phyloP scores from a whole-genome alignment of 2,888 invertebrate species.

The Caenorhabditis wallacei region DNA sequence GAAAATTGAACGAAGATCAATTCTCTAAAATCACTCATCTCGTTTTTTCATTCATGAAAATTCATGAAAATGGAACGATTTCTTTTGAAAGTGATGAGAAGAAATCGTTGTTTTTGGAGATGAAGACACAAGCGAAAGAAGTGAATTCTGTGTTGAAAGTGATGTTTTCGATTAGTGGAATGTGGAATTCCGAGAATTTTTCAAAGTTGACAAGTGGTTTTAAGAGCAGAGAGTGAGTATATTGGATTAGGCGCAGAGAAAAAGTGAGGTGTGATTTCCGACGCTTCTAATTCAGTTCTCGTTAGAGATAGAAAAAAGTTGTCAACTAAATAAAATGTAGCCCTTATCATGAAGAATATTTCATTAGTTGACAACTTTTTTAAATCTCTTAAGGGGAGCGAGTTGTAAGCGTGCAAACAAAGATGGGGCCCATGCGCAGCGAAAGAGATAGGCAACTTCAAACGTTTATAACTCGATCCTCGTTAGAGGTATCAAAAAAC shows the following conservation, averaged over 20 bases:
- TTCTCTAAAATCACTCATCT: constrained; percentile 1
- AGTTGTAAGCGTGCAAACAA: too few species aligned
- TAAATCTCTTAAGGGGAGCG: too few species aligned
- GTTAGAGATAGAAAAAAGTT: too few species aligned
- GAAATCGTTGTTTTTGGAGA: constrained; percentile 22
- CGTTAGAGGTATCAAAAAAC: too few species aligned
- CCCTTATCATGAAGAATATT: too few species aligned
- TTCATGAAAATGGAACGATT: constrained; percentile 7
- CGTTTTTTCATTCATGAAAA: constrained; percentile 12
- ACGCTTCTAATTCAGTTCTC: too few species aligned
- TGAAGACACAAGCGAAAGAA: constrained; percentile 5
- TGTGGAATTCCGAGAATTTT: constrained; percentile 23
- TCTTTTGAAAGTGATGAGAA: constrained; percentile 12
- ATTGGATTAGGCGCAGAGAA: too few species aligned
- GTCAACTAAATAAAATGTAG: too few species aligned
- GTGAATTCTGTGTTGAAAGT: constrained; percentile 11
- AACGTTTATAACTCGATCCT: too few species aligned
- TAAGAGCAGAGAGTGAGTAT: constrained; percentile 13
- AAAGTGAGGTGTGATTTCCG: constrained; percentile 11
- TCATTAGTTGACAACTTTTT: too few species aligned
- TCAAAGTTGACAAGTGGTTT: background rate
- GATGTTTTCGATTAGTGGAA: constrained; percentile 21
- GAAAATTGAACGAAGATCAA: background rate
- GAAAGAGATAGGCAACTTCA: too few species aligned
- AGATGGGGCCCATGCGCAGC: too few species aligned